Evolutionary conservation across 2,888 invertebrate genomes (phyloP), one percentile per base, ranked within the genome.

Genomic region (Parelbella ahira): DNA sequence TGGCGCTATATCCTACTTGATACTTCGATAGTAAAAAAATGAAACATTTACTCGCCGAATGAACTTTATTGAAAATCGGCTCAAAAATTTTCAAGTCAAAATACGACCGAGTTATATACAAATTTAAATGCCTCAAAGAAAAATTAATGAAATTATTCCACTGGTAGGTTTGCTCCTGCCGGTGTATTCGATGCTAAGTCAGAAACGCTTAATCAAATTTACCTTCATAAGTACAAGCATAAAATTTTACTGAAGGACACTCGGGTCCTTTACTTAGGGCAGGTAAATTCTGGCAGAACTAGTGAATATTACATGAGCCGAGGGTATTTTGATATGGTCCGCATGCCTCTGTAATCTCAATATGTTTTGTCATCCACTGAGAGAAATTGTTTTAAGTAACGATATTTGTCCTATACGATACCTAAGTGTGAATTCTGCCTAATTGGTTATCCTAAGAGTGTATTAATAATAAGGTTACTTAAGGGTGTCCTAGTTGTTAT

Each of bases 161-260:
- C 15, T n/a, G n/a, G n/a, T n/a, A n/a, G n/a, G n/a, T n/a, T n/a
- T n/a, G n/a, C n/a, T n/a, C n/a, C n/a, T n/a, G n/a, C n/a, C n/a
- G n/a, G n/a, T n/a, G n/a, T n/a, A n/a, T n/a, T n/a, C n/a, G n/a
- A 25, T 36, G 11, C 18, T 36, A 13, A 24, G 25, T 25, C 25
- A n/a, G 24, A 30, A 30, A 30, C 19, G 19, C 21, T 30, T 38
- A 38, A 38, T 38, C 30, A 39, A 11, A 32, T 39, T 32, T 12
- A 25, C 30, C 32, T 32, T 32, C 4, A 11, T 3, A 18, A 28
- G 36, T 34, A 34, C 23, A 3, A 38, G 30, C 15, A 13, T 19
- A 32, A 7, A 24, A 19, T 39, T 36, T 30, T 19, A 12, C 21
- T 11, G 11, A 25, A 19, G 32, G 24, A 19, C 12, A 9, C 19